Evolutionary conservation across 2,797 vertebrate genomes (phyloP).

Genomic region (Dermochelys coriacea): DNA sequence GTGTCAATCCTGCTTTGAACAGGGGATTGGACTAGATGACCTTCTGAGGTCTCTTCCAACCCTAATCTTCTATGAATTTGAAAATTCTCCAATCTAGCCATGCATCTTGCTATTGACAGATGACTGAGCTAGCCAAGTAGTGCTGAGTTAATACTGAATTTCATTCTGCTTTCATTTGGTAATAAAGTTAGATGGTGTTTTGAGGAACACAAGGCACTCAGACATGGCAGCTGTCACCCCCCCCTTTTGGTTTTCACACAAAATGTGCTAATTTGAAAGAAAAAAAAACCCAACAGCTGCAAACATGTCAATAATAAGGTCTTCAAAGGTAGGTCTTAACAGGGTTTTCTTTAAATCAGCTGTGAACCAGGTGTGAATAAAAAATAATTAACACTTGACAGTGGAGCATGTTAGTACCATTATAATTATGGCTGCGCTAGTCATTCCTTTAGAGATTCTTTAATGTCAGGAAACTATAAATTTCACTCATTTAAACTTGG

Average conservation of each 20-base stretch:
- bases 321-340: conserved; percentile 62
- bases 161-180: conserved; percentile 58
- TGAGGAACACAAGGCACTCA: conserved; percentile 43
- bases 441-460: not conserved
- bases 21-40: no score
- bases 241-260: conserved; percentile 45
- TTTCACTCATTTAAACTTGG: not conserved
- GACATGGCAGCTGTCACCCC: conserved; percentile 34
- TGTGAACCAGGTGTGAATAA: conserved; percentile 65
- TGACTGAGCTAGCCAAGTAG: not conserved
- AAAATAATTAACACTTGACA: not conserved
- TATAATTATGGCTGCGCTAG: not conserved
- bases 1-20: no score
- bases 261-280: conserved; percentile 58
- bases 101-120: not conserved
- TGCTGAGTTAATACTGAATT: conserved; percentile 38
- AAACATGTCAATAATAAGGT: conserved; percentile 69
- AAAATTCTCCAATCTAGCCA: not conserved
- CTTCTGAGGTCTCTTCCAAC: no score
- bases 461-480: not conserved
- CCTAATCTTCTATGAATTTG: no score
- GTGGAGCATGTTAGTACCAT: not conserved
- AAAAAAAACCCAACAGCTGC: conserved; percentile 42
- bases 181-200: conserved; percentile 45
- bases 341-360: conserved; percentile 58